A percentile compares a stretch with the other conserved stretches of the same genome.
Evolutionary conservation across 2,888 invertebrate species (phyloP).

Genomic region (Embidobia sp.): DNA sequence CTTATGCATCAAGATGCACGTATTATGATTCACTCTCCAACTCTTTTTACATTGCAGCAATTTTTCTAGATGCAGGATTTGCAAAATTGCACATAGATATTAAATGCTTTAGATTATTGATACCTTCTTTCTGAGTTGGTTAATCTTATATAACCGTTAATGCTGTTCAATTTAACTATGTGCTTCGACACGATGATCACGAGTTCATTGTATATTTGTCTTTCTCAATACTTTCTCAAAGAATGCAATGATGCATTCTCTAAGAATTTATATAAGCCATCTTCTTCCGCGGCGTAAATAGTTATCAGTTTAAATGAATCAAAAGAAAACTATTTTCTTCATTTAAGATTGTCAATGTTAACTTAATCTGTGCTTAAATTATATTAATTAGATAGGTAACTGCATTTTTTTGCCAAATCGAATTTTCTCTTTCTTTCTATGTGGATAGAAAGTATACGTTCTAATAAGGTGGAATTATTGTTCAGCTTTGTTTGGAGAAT

Average conservation of each 20-base stretch:
- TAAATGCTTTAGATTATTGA: constrained; percentile 65
- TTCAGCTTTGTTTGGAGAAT: too few relatives aligned
- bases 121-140: constrained; percentile 70
- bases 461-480: too few relatives aligned
- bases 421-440: too few relatives aligned
- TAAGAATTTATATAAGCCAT: background rate
- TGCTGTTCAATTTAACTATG: constrained; percentile 62
- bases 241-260: background rate
- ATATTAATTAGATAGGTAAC: too few relatives aligned
- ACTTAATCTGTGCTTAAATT: too few relatives aligned
- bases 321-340: too few relatives aligned
- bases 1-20: background rate
- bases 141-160: constrained; percentile 70
- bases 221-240: constrained; percentile 9
- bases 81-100: constrained; percentile 64
- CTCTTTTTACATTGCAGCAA: constrained; percentile 69
- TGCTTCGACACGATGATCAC: constrained; percentile 44
- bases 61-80: constrained; percentile 56
- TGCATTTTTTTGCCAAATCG: too few relatives aligned
- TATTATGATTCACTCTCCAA: constrained; percentile 52
- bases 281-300: too few relatives aligned
- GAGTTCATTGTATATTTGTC: constrained; percentile 65
- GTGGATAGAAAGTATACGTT: too few relatives aligned
- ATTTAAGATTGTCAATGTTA: too few relatives aligned
- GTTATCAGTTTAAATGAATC: background rate